Conservation (phyloP, 2,797 vertebrate genomes). For the Gastrophryne carolinensis region DNA sequence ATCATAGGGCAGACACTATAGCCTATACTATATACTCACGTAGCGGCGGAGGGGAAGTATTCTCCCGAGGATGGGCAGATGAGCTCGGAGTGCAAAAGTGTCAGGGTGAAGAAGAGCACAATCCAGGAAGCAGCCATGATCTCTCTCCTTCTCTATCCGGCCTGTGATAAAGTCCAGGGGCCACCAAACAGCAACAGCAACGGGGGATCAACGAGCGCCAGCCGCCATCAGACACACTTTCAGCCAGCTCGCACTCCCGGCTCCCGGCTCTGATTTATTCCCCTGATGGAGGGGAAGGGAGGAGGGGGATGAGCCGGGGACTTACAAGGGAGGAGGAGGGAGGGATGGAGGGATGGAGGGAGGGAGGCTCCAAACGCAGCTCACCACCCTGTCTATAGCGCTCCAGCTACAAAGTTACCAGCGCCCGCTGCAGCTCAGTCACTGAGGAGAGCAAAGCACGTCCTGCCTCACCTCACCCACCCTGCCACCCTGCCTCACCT, state of each 20-base stretch:
- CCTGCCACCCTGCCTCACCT: too few species aligned
- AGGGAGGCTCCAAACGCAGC: constrained; percentile 45
- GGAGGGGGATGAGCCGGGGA: constrained; percentile 45
- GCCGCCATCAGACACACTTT: constrained; percentile 81
- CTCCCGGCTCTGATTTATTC: constrained; percentile 67
- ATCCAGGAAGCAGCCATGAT: constrained; percentile 89
- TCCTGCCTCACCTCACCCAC: too few species aligned
- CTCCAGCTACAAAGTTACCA: constrained; percentile 29
- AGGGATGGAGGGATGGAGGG: constrained; percentile 43
- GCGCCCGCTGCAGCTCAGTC: constrained; percentile 22
- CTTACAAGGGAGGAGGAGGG: neutral
- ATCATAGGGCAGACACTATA: neutral
- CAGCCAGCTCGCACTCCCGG: constrained; percentile 61
- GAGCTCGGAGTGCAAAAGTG: constrained; percentile 74
- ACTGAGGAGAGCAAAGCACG: constrained; percentile 23
- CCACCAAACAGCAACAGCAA: neutral
- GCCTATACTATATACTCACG: constrained; percentile 83
- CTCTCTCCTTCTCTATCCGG: constrained; percentile 60
- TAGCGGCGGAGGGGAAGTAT: constrained; percentile 84
- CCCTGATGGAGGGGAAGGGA: constrained; percentile 54
- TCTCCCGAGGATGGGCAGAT: constrained; percentile 75
- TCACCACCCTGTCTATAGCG: neutral
- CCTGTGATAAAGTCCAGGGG: constrained; percentile 6
- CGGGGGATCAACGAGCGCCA: constrained; percentile 73
- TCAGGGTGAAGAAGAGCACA: constrained; percentile 71